phyloP scores from a whole-genome alignment of 2,797 vertebrate genomes.

The Pangasius sanitwongsei region DNA sequence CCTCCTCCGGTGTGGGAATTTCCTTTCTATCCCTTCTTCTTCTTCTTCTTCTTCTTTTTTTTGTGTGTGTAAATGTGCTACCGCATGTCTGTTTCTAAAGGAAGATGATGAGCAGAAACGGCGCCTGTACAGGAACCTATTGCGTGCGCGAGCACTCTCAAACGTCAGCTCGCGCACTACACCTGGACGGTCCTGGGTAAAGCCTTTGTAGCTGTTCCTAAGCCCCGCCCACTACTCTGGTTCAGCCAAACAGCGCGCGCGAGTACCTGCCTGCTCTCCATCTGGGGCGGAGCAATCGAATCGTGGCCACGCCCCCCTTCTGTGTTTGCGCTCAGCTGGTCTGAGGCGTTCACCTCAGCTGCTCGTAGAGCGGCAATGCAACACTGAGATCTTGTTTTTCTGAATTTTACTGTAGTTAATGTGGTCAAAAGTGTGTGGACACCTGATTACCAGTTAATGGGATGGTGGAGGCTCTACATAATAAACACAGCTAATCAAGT shows the following conservation, averaged over 20 bases:
- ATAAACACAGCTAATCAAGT: not conserved
- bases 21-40: no score
- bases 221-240: not conserved
- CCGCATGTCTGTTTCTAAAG: not conserved
- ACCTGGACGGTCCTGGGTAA: not conserved
- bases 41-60: not conserved
- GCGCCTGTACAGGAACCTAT: no score
- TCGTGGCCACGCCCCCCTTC: not conserved
- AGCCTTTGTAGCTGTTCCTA: not conserved
- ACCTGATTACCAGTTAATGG: not conserved
- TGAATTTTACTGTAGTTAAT: not conserved
- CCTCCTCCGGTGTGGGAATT: no score
- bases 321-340: not conserved
- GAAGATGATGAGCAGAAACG: not conserved
- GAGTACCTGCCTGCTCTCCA: not conserved
- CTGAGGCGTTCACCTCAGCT: not conserved
- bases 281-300: not conserved
- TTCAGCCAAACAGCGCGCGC: not conserved
- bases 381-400: not conserved
- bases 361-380: no score
- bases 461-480: no score
- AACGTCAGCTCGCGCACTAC: not conserved
- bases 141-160: not conserved
- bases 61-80: not conserved
- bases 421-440: not conserved